Conservation (phyloP, 2,888 invertebrate species). For the Napeogenes inachia region DNA sequence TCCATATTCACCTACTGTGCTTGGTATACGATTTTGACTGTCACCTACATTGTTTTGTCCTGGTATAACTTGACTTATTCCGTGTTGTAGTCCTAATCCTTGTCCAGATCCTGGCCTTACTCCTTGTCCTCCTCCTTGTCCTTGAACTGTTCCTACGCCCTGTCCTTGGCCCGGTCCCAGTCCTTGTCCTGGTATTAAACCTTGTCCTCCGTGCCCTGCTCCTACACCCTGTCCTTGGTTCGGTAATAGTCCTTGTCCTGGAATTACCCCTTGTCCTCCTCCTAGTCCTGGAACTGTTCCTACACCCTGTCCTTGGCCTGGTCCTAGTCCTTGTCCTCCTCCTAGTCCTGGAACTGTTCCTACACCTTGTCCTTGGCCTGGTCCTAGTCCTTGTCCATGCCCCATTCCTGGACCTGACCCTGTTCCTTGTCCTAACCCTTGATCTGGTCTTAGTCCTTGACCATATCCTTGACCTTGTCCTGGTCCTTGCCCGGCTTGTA, state of each 20-base stretch:
- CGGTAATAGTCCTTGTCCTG: neutral
- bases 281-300: constrained; percentile 23
- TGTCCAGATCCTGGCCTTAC: constrained; percentile 51
- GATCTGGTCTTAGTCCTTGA: constrained; percentile 55
- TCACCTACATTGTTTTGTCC: no score
- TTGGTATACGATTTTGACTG: no score
- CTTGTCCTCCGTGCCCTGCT: constrained; percentile 22
- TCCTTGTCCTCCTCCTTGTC: constrained; percentile 43
- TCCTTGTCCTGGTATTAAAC: constrained; percentile 65
- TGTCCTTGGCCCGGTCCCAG: constrained; percentile 44
- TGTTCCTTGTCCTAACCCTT: constrained; percentile 45
- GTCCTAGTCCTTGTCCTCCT: constrained; percentile 67
- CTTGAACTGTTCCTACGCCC: neutral
- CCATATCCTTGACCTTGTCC: constrained; percentile 53
- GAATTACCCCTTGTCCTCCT: neutral
- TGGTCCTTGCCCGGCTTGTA: constrained; percentile 64
- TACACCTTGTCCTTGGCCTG: constrained; percentile 43
- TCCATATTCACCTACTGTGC: no score
- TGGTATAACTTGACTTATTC: neutral
- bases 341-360: constrained; percentile 23
- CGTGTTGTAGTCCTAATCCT: constrained; percentile 44
- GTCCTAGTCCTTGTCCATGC: constrained; percentile 34
- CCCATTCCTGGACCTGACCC: constrained; percentile 65
- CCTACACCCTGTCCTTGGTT: constrained; percentile 3
- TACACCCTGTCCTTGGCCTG: constrained; percentile 43